Evolutionary conservation across 2,113 vertebrate genomes (phyloP).

Genomic region (Hippolais icterina): DNA sequence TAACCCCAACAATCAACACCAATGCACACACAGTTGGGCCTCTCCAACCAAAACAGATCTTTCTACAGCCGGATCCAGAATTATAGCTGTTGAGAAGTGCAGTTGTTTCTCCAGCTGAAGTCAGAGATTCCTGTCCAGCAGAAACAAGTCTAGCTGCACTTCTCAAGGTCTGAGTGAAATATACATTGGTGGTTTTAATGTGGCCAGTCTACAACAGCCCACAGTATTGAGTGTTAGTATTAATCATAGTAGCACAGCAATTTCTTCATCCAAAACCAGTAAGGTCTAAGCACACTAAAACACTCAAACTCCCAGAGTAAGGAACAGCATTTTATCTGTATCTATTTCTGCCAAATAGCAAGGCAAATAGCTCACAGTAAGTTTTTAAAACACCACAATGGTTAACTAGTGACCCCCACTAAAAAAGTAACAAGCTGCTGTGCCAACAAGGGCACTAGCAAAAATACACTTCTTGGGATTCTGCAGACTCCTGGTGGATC

Average conservation of each 20-base stretch:
- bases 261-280: not conserved
- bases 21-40: not conserved
- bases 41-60: constrained; percentile 13
- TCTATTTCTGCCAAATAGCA: not conserved
- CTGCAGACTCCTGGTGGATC: not conserved
- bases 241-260: not conserved
- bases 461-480: not conserved
- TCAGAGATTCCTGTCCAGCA: not conserved
- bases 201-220: not conserved
- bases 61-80: not conserved
- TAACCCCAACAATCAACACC: not conserved
- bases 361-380: not conserved
- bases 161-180: not conserved
- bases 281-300: not conserved
- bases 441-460: not conserved
- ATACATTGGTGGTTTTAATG: not conserved
- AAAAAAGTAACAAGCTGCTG: not conserved
- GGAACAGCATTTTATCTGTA: not conserved
- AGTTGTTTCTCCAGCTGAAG: not conserved
- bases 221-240: not conserved
- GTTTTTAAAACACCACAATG: not conserved
- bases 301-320: fast-evolving
- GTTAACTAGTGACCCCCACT: not conserved
- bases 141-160: not conserved
- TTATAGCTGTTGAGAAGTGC: not conserved